Evolutionary conservation across 1,140 invertebrate genomes (phyloP), one percentile per base, ranked within the genome.

Genomic region (Brachionus asplanchnoidis): DNA sequence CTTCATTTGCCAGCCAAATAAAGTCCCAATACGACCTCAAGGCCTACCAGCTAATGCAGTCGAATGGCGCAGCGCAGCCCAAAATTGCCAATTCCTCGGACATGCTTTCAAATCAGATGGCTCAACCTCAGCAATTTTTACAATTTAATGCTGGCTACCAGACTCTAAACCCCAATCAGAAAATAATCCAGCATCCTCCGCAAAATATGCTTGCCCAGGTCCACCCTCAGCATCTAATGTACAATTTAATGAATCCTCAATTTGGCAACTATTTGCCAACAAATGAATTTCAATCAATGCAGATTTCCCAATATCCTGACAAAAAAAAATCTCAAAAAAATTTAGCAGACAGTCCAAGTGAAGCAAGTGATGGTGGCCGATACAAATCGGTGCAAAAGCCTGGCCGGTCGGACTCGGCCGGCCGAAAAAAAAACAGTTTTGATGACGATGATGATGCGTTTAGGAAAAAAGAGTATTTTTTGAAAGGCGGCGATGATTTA

Each of bases 401-500:
- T 28, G 40, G 14, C 17, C 42, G 46, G 46, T 60, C 53, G 8
- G 40, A 82, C 20, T 65, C 77, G 6, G 20, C 32, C 1, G 79
- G 79, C 0, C 32, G 79, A 3, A 82, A 82, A 82, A 82, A 82
- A 28, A 82, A 68, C 26, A 82, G 79, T 26, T 82, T 82, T 40
- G 78, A 56, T 40, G 78, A 80, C 28, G 53, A 82, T 11, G 53
- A 60, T 44, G 79, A 68, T n/a, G 23, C 40, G 2, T 77, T 36
- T 53, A 46, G 8, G 11, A 77, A 77, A 46, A 77, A 77, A 50
- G 79, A 82, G 42, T 82, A 82, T 14, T 82, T 65, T 82, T 46
- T 82, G 20, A 82, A 68, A 66, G 79, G 79, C 0, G 79, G 79
- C 36, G 65, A 68, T 11, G 50, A 82, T 26, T 20, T 68, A 12